phyloP scores from a whole-genome alignment of 2,113 vertebrate species.

The Pavo muticus region DNA sequence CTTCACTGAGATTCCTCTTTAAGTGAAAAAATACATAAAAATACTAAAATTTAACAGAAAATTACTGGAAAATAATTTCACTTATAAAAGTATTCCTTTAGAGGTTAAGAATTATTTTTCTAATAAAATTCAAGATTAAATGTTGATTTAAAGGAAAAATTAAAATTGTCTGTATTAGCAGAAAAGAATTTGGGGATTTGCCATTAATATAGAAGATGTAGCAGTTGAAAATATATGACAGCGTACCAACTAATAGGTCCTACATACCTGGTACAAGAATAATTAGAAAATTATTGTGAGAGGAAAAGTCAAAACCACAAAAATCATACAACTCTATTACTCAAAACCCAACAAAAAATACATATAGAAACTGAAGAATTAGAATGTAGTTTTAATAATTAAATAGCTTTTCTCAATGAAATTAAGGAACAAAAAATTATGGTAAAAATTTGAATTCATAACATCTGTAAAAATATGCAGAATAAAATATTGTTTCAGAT shows the following conservation, averaged over 20 bases:
- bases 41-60: neutral
- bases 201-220: neutral
- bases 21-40: neutral
- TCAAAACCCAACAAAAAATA: neutral
- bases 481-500: neutral
- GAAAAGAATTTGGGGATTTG: neutral
- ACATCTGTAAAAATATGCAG: neutral
- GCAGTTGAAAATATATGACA: neutral
- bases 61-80: neutral
- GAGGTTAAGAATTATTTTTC: too few species aligned
- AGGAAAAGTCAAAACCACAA: neutral
- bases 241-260: rapidly evolving
- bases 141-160: neutral
- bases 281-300: neutral
- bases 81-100: neutral
- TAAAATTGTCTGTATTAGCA: neutral
- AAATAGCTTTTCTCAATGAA: neutral
- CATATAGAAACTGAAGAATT: neutral
- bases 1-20: neutral
- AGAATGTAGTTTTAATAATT: neutral
- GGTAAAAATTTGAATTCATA: neutral
- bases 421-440: neutral
- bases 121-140: neutral
- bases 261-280: neutral
- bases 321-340: rapidly evolving